Evolutionary conservation across 2,888 invertebrate species (phyloP), one percentile per base, ranked within the genome.

Genomic region (Diplazon laetatorius): DNA sequence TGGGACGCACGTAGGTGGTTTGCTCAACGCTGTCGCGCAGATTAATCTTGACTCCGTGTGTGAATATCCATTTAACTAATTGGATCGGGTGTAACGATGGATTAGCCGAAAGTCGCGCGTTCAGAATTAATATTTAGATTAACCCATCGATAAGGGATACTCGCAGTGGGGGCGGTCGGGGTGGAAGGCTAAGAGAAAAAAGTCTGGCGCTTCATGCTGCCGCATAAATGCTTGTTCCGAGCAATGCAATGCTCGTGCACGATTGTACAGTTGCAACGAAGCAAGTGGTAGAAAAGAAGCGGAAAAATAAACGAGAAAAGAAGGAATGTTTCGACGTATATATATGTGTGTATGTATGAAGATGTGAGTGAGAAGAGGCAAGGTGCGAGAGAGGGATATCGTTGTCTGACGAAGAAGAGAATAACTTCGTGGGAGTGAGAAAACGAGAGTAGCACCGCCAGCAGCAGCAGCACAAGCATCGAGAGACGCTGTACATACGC

Each of bases 181-280:
- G 69, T 60, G 63, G 78, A 69, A n/a, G 74, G 82, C 82, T 83
- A 16, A 18, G n/a, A 48, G 25, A 57, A 10, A 60, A 52, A 42
- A 66, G 9, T 22, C 35, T 10, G n/a, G 60, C 16, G 63, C 65
- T 73, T 60, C 46, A 55, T 60, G 73, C 37, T 42, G 76, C 60
- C 35, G 63, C 76, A 69, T 63, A 63, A 76, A 79, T 71, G 55
- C 66, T 76, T 72, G 10, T 78, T 42, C 42, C 66, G 20, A 57
- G 52, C 60, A 39, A 42, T 52, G 57, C 63, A 16, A 62, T 63
- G 48, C 30, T 39, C 48, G 37, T 57, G 55, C 20, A 65, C 37
- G 22, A 8, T 66, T 66, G 22, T 42, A 74, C 72, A 72, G 52
- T 55, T 78, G 60, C 74, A 57, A 39, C 39, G 55, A 50, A 39